Base-by-base conservation (phyloP, 2,888 invertebrate species). In the Platycheirus rosarum region DNA sequence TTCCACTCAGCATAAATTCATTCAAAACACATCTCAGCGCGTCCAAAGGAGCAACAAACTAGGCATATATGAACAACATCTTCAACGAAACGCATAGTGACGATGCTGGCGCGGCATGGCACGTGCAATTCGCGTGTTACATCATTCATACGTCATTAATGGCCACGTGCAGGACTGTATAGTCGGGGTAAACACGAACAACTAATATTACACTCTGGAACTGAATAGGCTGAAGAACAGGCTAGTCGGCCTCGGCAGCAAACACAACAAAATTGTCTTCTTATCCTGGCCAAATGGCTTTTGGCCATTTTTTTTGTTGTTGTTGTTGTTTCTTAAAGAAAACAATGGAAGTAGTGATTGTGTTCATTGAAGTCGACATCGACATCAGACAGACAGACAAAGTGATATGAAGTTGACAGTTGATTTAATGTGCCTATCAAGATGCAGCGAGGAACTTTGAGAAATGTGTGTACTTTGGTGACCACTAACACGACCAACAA, bases 121-220 rank as follows among this genome's bases (percentile, higher is more conserved):
- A 88, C 88, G 88, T 88, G 88, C 76, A 85, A 85, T 86, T 90
- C 90, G 90, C 90, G 90, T 90, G 90, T 90, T 90, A 90, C 88
- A 90, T 91, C 91, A 91, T 91, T 91, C 91, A 91, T 90, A 91
- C 89, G 91, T 91, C 90, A 90, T 91, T 90, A 90, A 87, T 87
- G 87, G 89, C 85, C 91, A 90, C 91, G 91, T 91, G 91, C 88
- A 79, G 85, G 85, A 80, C 70, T 32, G 26, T 37, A 49, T 84
- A 84, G 85, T 57, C 84, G 65, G 76, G 74, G 78, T 71, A 74
- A 84, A 85, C 82, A 84, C 73, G 84, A 85, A 82, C 77, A 85
- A 86, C 84, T 74, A 84, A 76, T 80, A 80, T 76, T 53, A 53
- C 53, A 60, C 60, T n/a, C 60, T 60, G 8, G 16, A n/a, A 40